Base-by-base conservation (phyloP, 2,888 invertebrate genomes). In the Oegoconia quadripuncta region DNA sequence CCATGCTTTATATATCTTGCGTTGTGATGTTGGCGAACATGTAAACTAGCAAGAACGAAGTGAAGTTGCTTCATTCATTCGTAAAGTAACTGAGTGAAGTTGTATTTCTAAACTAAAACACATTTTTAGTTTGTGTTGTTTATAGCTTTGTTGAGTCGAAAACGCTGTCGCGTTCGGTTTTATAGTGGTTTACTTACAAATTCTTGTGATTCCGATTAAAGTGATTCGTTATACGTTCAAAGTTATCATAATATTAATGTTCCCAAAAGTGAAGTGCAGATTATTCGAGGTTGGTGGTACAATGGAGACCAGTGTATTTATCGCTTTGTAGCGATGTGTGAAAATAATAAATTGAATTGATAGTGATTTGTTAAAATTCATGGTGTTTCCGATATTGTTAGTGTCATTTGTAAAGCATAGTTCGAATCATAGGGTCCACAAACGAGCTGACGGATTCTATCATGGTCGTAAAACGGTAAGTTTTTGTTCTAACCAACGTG, bases 391-490 rank as follows among this genome's bases (percentile, higher is more conserved):
- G 64, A 76, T 67, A 72, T 66, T 66, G 52, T 69, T 75, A 68
- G 86, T 86, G 80, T 55, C 64, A 65, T 78, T 83, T 74, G 74
- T 68, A 73, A 78, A 77, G 60, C 60, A 77, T 78, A 77, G 61
- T 78, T 77, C 80, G 72, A 88, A 88, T 80, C 88, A 88, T 88
- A 87, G 88, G 88, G 80, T 86, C 88, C 80, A 84, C 77, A 79
- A 82, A 77, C 77, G 88, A 83, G 77, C 79, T 74, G 74, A 88
- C 88, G 88, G 87, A 84, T 83, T 86, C 84, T 86, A 88, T 76
- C 84, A 88, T 88, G 88, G 88, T 87, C 83, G 87, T 88, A 81
- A 88, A 88, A 87, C 87, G 86, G 87, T 88, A 68, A 80, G 87
- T 77, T 64, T 52, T 60, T 27, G 31, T 26, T 51, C 42, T 52